phyloP scores from a whole-genome alignment of 2,113 vertebrate genomes.

The Dipodomys spectabilis region DNA sequence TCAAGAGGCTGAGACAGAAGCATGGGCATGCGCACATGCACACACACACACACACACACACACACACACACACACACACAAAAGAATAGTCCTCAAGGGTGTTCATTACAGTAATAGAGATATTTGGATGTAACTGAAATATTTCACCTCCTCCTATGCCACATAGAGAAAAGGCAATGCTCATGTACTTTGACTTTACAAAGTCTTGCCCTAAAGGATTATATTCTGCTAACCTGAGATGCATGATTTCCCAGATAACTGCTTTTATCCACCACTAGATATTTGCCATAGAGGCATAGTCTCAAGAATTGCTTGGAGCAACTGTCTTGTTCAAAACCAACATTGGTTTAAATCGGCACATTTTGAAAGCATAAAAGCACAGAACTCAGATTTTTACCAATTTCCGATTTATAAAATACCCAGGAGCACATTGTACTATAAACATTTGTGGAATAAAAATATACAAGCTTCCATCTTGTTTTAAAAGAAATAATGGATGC shows the following conservation, averaged over 20 bases:
- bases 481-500: constrained; percentile 45
- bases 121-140: background rate
- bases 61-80: too few species aligned
- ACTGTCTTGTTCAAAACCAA: constrained; percentile 73
- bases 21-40: too few species aligned
- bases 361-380: constrained; percentile 62
- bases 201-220: constrained; percentile 65
- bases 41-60: too few species aligned
- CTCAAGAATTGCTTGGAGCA: constrained; percentile 65
- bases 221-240: constrained; percentile 68
- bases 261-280: constrained; percentile 71
- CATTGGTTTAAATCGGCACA: constrained; percentile 64
- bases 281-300: constrained; percentile 61
- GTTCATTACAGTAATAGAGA: constrained; percentile 41
- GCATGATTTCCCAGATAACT: constrained; percentile 65
- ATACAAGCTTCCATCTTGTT: constrained; percentile 43
- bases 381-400: constrained; percentile 59
- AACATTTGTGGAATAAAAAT: constrained; percentile 59
- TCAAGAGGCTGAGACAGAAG: too few species aligned
- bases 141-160: constrained; percentile 32
- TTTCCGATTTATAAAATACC: constrained; percentile 43
- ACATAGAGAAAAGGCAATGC: background rate
- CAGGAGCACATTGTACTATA: constrained; percentile 36
- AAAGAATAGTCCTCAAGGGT: background rate
- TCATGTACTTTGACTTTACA: constrained; percentile 34